Evolutionary conservation across 2,797 vertebrate species (phyloP).

Genomic region (Chiloscyllium punctatum): DNA sequence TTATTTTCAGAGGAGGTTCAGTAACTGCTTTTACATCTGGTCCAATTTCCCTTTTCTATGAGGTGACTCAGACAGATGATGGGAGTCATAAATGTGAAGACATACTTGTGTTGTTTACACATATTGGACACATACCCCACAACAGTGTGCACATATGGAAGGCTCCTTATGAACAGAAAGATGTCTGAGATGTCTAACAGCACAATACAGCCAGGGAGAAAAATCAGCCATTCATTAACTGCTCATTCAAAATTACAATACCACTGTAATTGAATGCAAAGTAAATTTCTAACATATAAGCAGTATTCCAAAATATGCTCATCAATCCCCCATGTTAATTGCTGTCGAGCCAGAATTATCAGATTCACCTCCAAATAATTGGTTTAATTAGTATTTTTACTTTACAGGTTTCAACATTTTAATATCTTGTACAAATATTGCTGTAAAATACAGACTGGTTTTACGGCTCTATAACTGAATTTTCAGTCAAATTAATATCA

Average conservation of each 20-base stretch:
- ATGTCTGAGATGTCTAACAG: not conserved
- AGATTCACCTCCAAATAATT: conserved; percentile 22
- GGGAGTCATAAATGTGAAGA: not conserved
- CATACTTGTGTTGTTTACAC: not conserved
- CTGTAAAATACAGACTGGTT: not conserved
- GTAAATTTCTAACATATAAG: not conserved
- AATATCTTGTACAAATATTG: not conserved
- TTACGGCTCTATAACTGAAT: not conserved
- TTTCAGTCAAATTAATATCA: conserved; percentile 9
- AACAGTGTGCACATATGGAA: not conserved
- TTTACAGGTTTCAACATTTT: not conserved
- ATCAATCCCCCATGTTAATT: conserved; percentile 18
- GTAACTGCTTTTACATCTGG: not conserved
- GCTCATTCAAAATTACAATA: not conserved
- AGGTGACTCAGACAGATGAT: not conserved
- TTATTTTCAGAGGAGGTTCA: not conserved
- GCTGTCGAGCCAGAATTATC: not conserved
- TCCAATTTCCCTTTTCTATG: not conserved
- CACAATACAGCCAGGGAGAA: not conserved
- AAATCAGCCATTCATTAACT: not conserved
- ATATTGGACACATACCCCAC: not conserved
- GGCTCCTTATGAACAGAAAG: not conserved
- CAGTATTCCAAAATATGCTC: not conserved
- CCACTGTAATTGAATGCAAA: not conserved
- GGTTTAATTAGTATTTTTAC: not conserved